phyloP scores from a whole-genome alignment of 2,113 vertebrate genomes.

The Megaceryle maxima region DNA sequence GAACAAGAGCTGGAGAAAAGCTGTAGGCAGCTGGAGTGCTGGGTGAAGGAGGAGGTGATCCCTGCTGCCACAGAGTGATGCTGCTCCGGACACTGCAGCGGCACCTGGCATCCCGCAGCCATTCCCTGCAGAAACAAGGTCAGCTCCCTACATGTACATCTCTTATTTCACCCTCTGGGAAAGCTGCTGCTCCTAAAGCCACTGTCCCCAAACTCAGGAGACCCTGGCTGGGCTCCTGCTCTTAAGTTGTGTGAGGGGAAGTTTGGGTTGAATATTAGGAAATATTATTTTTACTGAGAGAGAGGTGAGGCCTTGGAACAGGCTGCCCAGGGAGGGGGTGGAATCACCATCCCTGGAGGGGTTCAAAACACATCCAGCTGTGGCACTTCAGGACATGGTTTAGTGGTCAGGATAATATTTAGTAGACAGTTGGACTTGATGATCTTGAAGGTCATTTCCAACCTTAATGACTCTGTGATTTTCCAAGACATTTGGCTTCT shows the following conservation, averaged over 20 bases:
- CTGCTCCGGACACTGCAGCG: background rate
- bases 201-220: background rate
- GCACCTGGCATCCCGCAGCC: fast-evolving
- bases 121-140: background rate
- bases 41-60: background rate
- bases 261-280: too few relatives aligned
- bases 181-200: background rate
- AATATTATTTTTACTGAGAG: too few relatives aligned
- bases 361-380: too few relatives aligned
- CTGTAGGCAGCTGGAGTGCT: background rate
- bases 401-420: too few relatives aligned
- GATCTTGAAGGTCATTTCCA: too few relatives aligned
- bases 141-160: background rate
- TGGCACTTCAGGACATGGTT: too few relatives aligned
- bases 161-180: background rate
- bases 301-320: too few relatives aligned
- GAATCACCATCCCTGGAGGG: too few relatives aligned
- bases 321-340: too few relatives aligned
- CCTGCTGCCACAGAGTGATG: background rate
- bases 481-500: background rate
- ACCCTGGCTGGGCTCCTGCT: background rate
- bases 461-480: too few relatives aligned
- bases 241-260: too few relatives aligned
- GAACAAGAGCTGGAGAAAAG: background rate
- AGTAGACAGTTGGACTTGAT: too few relatives aligned